Conservation (phyloP, 2,888 invertebrate genomes). For the Axea sp. region DNA sequence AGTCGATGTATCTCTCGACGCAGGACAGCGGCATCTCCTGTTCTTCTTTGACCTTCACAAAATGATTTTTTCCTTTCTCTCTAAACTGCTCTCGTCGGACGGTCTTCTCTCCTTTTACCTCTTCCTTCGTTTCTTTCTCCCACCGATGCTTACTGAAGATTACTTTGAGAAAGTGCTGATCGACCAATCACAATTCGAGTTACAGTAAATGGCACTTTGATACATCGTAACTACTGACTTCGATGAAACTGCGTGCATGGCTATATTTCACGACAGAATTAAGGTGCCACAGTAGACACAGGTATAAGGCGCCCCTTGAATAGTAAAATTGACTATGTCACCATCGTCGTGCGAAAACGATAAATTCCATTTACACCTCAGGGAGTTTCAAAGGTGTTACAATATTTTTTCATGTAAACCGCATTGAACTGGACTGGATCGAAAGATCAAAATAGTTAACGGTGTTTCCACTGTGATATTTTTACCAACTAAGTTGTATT, state of each 20-base stretch:
- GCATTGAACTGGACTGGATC: too few relatives aligned
- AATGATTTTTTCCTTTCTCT: slow-evolving; percentile 52
- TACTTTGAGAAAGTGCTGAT: slow-evolving; percentile 55
- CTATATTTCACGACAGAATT: slow-evolving; percentile 19
- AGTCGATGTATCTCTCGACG: slow-evolving; percentile 56
- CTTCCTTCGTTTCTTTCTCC: slow-evolving; percentile 40
- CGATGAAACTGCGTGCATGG: slow-evolving; percentile 43
- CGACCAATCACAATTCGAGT: slow-evolving; percentile 57
- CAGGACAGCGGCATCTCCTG: slow-evolving; percentile 51
- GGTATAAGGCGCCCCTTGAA: slow-evolving; percentile 39
- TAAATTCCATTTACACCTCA: slow-evolving; percentile 56
- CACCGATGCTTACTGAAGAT: slow-evolving; percentile 41
- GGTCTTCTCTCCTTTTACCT: slow-evolving; percentile 47
- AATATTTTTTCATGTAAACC: neutral
- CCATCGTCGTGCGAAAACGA: slow-evolving; percentile 51
- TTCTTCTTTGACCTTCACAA: slow-evolving; percentile 55
- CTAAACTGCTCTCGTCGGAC: slow-evolving; percentile 48
- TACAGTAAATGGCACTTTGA: slow-evolving; percentile 58
- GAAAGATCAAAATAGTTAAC: too few relatives aligned
- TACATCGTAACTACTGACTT: slow-evolving; percentile 59
- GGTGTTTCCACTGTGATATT: too few relatives aligned
- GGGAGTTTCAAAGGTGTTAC: slow-evolving; percentile 21
- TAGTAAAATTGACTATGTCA: slow-evolving; percentile 37
- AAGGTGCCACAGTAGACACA: slow-evolving; percentile 32
- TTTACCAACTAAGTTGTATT: too few relatives aligned